phyloP scores from a whole-genome alignment of 30 jellyfish, hydroid and myxozoan genomes.

The Mastigias papua region DNA sequence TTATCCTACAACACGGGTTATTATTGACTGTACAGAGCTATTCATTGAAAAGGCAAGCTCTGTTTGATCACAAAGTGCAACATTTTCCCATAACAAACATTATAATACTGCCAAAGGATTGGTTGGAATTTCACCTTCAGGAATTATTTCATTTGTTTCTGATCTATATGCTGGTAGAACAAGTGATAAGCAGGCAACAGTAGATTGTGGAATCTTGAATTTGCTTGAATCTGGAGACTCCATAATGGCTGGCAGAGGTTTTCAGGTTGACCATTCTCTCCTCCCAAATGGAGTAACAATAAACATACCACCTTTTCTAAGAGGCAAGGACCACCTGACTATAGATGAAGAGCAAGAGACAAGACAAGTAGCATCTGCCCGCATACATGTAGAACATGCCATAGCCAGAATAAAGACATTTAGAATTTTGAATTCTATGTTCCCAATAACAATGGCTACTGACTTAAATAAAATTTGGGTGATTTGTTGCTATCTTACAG shows the following conservation, averaged over 20 bases:
- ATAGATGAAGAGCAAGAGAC: constrained; percentile 60
- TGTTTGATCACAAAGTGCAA: constrained; percentile 72
- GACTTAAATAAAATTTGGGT: constrained; percentile 39
- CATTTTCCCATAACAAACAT: constrained; percentile 63
- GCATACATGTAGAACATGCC: constrained; percentile 77
- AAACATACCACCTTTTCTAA: constrained; percentile 74
- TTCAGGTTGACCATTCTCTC: constrained; percentile 34
- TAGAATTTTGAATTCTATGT: constrained; percentile 16
- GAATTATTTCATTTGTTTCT: constrained; percentile 71
- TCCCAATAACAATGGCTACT: constrained; percentile 59
- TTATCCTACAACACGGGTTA: constrained; percentile 66
- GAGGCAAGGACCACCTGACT: constrained; percentile 50
- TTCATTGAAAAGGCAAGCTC: constrained; percentile 78
- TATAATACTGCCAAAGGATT: constrained; percentile 87
- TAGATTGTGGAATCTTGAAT: constrained; percentile 29
- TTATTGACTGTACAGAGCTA: constrained; percentile 72
- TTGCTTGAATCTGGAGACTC: constrained; percentile 68
- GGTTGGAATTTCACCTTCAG: constrained; percentile 82
- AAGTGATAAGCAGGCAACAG: constrained; percentile 41
- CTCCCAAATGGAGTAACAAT: constrained; percentile 49
- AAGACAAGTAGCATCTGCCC: constrained; percentile 62
- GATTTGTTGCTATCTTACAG: constrained; percentile 48
- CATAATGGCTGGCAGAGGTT: constrained; percentile 83
- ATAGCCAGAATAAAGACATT: constrained; percentile 57
- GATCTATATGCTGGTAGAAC: constrained; percentile 73